Evolutionary conservation across 2,113 vertebrate species (phyloP).

Genomic region (rat (Rattus norvegicus)): DNA sequence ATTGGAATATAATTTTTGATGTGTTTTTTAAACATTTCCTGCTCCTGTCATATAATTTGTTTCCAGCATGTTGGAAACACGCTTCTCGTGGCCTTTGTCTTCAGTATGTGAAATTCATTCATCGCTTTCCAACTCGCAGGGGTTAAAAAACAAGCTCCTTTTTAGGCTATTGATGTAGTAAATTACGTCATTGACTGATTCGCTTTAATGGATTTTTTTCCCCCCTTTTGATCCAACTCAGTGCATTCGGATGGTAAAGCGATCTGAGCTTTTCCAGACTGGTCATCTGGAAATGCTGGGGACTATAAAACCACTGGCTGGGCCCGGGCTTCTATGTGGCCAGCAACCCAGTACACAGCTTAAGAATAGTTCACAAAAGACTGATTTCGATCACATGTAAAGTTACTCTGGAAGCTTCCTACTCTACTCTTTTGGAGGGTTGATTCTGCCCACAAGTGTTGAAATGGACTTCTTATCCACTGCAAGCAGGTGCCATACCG

Average conservation of each 20-base stretch:
- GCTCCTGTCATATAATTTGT: conserved; percentile 79
- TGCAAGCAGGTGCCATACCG: background rate
- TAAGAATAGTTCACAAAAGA: background rate
- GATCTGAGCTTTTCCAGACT: conserved; percentile 64
- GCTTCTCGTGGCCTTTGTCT: conserved; percentile 64
- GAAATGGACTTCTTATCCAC: background rate
- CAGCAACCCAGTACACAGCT: background rate
- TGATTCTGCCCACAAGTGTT: background rate
- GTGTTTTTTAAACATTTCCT: conserved; percentile 79
- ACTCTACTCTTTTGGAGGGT: background rate
- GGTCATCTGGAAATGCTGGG: conserved; percentile 69
- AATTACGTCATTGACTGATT: conserved; percentile 73
- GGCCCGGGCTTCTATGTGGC: conserved; percentile 37
- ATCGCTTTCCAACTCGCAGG: conserved; percentile 63
- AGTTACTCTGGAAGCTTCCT: background rate
- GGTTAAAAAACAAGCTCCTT: conserved; percentile 50
- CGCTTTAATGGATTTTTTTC: conserved; percentile 68
- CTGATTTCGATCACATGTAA: background rate
- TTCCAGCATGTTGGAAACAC: conserved; percentile 78
- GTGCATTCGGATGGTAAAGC: conserved; percentile 69
- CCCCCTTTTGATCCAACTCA: conserved; percentile 73
- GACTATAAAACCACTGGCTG: conserved; percentile 51
- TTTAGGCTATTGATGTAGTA: conserved; percentile 57
- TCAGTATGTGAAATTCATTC: conserved; percentile 75
- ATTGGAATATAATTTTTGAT: conserved; percentile 81